Base-by-base conservation (phyloP, 2,888 invertebrate species). In the Boloria selene region DNA sequence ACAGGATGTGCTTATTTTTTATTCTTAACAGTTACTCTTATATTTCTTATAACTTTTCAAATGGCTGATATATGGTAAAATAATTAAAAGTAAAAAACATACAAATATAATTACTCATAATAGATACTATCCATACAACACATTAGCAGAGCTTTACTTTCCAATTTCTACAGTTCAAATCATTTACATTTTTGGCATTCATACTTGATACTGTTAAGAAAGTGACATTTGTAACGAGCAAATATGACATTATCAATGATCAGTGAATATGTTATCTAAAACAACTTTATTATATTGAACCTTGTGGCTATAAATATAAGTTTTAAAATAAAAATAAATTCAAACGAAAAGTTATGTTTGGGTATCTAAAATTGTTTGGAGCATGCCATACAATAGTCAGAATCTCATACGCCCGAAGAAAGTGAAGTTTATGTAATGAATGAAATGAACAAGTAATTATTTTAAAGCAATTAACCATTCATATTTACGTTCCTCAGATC, bases 161-260 rank as follows among this genome's bases (percentile, higher is more conserved):
- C 67, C 16, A 70, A 64, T 62, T 65, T 56, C 50, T 50, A 47
- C 59, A 26, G 52, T 49, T 45, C 42, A 18, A 55, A 61, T 56
- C 58, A 67, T 69, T 69, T 61, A 67, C 61, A 61, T 53, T 65
- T 56, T 52, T 54, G 61, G 50, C 59, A 68, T 58, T 55, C 54
- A 61, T 22, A 26, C 49, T 58, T 55, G 51, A 61, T 22, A 26
- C 49, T 49, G 51, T 68, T 54, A 74, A 72, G 75, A 69, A 69
- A 71, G 67, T 69, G 71, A 65, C 69, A 63, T 60, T 56, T 61
- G 52, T 64, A 66, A 59, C 65, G 59, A 52, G 56, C 49, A 59
- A 70, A 64, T 65, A 59, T 53, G 66, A 65, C 64, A 64, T 17
- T 64, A 64, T 64, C 59, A 42, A 26, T 45, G 42, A 66, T 61